Evolutionary conservation across 2,797 vertebrate species (phyloP).

Genomic region (Coreius guichenoti): DNA sequence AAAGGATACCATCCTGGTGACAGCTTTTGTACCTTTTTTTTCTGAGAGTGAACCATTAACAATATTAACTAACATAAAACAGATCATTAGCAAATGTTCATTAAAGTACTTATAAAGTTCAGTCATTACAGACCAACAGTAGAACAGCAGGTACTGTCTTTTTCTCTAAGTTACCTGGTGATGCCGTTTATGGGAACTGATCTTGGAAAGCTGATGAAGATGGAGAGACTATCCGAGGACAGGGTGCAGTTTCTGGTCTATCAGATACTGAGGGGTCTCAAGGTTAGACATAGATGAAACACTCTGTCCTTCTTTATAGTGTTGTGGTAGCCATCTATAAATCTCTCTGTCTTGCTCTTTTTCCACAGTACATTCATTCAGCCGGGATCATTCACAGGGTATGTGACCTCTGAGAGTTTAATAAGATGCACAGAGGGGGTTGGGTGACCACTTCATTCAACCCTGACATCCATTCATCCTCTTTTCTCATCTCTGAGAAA

Average conservation of each 20-base stretch:
- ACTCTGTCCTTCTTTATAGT: background rate
- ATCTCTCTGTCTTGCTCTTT: conserved; percentile 14
- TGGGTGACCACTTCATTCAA: conserved; percentile 67
- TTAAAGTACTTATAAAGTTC: conserved; percentile 49
- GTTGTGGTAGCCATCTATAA: background rate
- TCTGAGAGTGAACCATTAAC: background rate
- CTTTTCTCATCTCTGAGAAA: conserved; percentile 24
- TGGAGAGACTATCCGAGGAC: conserved; percentile 90
- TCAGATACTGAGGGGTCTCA: conserved; percentile 94
- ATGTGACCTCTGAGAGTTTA: conserved; percentile 76
- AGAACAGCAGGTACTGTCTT: background rate
- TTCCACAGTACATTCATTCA: conserved; percentile 93
- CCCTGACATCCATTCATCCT: conserved; percentile 64
- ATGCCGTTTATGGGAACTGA: conserved; percentile 99
- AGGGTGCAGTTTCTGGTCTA: conserved; percentile 94
- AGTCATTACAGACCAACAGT: conserved; percentile 44
- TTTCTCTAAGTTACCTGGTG: conserved; percentile 86
- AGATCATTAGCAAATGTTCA: background rate
- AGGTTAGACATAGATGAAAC: conserved; percentile 77
- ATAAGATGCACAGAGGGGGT: conserved; percentile 63
- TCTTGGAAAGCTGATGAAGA: conserved; percentile 95
- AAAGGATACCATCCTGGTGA: background rate
- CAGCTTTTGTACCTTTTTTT: background rate
- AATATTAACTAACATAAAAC: background rate
- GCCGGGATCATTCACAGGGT: conserved; percentile 98